Conservation (phyloP, 2,888 invertebrate genomes). For the Dicyrtomina minuta region DNA sequence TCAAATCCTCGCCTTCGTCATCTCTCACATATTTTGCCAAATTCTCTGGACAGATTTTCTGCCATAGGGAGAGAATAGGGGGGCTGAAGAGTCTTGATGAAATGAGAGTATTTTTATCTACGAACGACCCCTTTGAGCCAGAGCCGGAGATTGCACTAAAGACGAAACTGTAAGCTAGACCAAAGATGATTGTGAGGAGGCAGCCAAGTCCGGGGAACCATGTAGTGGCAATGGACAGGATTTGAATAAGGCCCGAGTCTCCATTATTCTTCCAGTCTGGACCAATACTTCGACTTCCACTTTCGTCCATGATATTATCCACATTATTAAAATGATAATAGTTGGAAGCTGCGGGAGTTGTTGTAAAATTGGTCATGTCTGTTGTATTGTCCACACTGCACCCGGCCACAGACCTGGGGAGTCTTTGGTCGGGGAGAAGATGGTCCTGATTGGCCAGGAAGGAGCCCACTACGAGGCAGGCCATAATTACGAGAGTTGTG, state of each 20-base stretch:
- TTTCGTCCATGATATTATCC: too few relatives aligned
- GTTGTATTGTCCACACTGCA: slow-evolving; percentile 12
- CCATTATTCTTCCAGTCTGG: slow-evolving; percentile 46
- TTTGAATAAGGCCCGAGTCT: slow-evolving; percentile 29
- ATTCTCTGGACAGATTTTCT: too few relatives aligned
- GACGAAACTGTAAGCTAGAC: slow-evolving; percentile 54
- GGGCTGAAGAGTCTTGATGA: too few relatives aligned
- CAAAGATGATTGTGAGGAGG: slow-evolving; percentile 52
- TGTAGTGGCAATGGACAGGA: slow-evolving; percentile 55
- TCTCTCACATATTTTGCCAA: too few relatives aligned
- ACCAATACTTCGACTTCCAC: too few relatives aligned
- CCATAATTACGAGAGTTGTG: slow-evolving; percentile 54
- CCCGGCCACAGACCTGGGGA: slow-evolving; percentile 30
- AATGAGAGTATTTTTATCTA: too few relatives aligned
- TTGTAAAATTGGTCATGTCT: too few relatives aligned
- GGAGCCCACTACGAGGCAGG: slow-evolving; percentile 55
- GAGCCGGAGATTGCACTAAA: slow-evolving; percentile 31
- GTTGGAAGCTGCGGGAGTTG: too few relatives aligned
- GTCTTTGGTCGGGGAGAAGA: slow-evolving; percentile 43
- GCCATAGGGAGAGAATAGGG: too few relatives aligned
- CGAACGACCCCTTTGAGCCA: too few relatives aligned
- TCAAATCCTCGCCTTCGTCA: too few relatives aligned
- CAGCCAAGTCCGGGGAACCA: slow-evolving; percentile 54
- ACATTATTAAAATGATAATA: too few relatives aligned
- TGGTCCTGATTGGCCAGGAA: slow-evolving; percentile 52